phyloP scores from a whole-genome alignment of 2,113 vertebrate genomes.

The Phalacrocorax aristotelis region DNA sequence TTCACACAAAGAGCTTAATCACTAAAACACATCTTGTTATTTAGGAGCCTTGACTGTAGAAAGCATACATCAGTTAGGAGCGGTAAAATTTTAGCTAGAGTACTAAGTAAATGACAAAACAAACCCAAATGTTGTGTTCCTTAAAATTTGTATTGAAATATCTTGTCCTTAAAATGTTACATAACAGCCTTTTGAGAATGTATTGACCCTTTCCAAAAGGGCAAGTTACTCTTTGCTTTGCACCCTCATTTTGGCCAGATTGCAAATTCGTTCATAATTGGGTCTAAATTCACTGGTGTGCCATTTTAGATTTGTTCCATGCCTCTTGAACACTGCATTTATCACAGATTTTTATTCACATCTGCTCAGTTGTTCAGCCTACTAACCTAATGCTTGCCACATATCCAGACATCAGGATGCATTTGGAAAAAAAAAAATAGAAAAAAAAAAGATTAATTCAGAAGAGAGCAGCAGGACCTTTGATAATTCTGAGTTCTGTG shows the following conservation, averaged over 20 bases:
- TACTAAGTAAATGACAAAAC: neutral
- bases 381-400: slow-evolving; percentile 19
- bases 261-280: slow-evolving; percentile 61
- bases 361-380: slow-evolving; percentile 50
- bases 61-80: neutral
- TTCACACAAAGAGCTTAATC: slow-evolving; percentile 1
- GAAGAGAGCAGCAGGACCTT: neutral
- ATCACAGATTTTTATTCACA: slow-evolving; percentile 51
- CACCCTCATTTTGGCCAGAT: slow-evolving; percentile 47
- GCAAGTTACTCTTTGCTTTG: slow-evolving; percentile 11
- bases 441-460: neutral
- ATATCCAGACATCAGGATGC: neutral
- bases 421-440: neutral
- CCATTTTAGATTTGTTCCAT: slow-evolving; percentile 19
- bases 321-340: slow-evolving; percentile 35
- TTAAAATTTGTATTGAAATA: neutral
- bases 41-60: neutral
- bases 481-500: neutral
- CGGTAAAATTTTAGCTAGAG: neutral
- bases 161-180: neutral
- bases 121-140: neutral
- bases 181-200: neutral
- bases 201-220: neutral
- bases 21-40: neutral
- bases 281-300: slow-evolving; percentile 18